These are phyloP conservation scores for Triops cancriformis DNA, from an alignment of 1,140 invertebrate species.

Conservation along the genomic window DNA sequence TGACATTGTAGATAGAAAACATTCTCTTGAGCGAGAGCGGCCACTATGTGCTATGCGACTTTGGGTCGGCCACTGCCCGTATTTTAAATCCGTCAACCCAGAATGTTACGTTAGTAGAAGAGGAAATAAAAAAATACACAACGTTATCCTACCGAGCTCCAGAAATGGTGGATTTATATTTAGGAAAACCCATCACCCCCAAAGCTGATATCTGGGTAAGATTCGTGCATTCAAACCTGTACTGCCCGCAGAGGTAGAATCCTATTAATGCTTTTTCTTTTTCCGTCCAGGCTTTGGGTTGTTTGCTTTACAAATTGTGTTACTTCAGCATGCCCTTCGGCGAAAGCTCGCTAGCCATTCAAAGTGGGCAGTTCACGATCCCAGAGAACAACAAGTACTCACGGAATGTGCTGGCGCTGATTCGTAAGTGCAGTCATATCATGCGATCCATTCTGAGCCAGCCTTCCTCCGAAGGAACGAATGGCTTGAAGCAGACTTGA, in stretches of 20 bases:
- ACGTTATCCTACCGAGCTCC: conserved; percentile 86
- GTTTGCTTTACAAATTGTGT: conserved; percentile 83
- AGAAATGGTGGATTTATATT: conserved; percentile 93
- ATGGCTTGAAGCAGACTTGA: too few species aligned
- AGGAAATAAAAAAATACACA: conserved; percentile 91
- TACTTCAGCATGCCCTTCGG: conserved; percentile 89
- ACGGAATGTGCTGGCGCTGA: conserved; percentile 42
- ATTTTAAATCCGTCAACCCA: conserved; percentile 62
- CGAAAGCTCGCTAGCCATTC: conserved; percentile 86
- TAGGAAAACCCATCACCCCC: conserved; percentile 75
- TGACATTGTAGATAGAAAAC: conserved; percentile 68
- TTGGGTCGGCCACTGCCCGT: conserved; percentile 79
- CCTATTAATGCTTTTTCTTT: conserved; percentile 28
- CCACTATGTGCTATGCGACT: conserved; percentile 78
- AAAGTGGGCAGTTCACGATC: conserved; percentile 79
- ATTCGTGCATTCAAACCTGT: conserved; percentile 27
- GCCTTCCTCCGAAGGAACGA: too few species aligned
- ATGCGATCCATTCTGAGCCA: too few species aligned
- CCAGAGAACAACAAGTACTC: conserved; percentile 73
- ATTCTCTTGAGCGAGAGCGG: conserved; percentile 68
- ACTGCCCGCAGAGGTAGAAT: conserved; percentile 19
- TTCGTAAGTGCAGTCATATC: conserved; percentile 39
- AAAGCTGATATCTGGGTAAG: conserved; percentile 86
- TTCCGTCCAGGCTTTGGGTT: conserved; percentile 67
- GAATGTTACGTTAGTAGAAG: conserved; percentile 66